phyloP scores from a whole-genome alignment of 2,113 vertebrate genomes.

The Alouatta palliata region DNA sequence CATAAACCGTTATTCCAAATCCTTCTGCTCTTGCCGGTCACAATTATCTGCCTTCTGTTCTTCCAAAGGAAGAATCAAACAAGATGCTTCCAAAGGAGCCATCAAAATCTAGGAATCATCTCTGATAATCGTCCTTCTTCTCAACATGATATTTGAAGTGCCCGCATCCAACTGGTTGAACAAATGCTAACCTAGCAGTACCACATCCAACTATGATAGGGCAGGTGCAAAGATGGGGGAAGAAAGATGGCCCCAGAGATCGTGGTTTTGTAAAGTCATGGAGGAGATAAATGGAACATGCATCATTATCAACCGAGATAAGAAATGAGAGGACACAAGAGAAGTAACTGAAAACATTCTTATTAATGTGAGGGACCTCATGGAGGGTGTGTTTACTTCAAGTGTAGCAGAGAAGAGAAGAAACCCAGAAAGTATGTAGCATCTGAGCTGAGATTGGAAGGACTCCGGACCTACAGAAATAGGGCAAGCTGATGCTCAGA shows the following conservation, averaged over 20 bases:
- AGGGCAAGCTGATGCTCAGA: not conserved
- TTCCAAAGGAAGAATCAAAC: not conserved
- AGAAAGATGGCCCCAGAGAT: not conserved
- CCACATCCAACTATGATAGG: fast-evolving
- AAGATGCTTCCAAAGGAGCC: too few species aligned
- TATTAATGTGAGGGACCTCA: fast-evolving
- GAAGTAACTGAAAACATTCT: not conserved
- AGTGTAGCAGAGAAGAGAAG: not conserved
- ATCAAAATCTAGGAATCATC: not conserved
- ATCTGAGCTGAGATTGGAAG: not conserved
- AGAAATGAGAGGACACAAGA: not conserved
- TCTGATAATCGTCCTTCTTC: not conserved
- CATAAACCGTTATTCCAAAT: not conserved
- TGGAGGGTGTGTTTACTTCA: not conserved
- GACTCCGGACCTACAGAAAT: not conserved
- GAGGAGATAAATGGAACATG: not conserved
- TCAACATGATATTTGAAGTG: fast-evolving
- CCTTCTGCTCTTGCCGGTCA: not conserved
- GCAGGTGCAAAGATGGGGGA: not conserved
- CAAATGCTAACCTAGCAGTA: not conserved
- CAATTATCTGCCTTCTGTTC: not conserved
- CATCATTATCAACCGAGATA: not conserved
- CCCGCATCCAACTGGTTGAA: fast-evolving
- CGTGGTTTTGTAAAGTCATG: not conserved
- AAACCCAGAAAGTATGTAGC: not conserved